Base-by-base conservation (phyloP, 2,113 vertebrate genomes). In the Phaethon lepturus region DNA sequence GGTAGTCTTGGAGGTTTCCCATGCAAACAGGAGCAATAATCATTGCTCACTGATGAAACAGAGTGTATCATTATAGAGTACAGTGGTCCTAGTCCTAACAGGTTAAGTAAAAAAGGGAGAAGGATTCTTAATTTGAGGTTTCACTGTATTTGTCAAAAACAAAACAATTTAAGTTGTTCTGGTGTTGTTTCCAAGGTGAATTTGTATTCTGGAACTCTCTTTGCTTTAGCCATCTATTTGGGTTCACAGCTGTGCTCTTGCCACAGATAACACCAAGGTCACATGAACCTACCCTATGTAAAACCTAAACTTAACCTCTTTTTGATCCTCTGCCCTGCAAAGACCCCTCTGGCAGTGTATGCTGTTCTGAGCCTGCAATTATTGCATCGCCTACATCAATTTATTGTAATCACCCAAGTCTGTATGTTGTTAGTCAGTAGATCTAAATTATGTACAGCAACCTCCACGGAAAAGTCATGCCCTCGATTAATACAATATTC, bases 401-500 rank as follows among this genome's bases (percentile, higher is more conserved):
- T 94, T 88, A 69, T 55, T 23, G 10, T 52, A 28, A 45, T 42
- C 67, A 68, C 33, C n/a, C 20, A 35, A 60, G 29, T 17, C 56
- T 26, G 16, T 16, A 7, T 20, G 18, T 5, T 81, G 24, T 45
- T 78, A 80, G 45, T 86, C 86, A 90, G 68, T 77, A 79, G 60
- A 28, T 80, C 26, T 90, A 55, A 96, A 18, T 49, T 91, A 73
- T 31, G 17, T 55, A 83, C 66, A 79, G 24, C 52, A 62, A 95
- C 58, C 73, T 91, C 77, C 80, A 42, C 49, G 28, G 55, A 78
- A 35, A 88, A 76, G 50, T 42, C 42, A 23, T 50, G 31, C 15
- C 74, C 50, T 76, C 1, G 2, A 91, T 96, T 96, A 96, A 86
- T 88, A 89, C 64, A 92, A 88, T 71, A 86, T 88, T 96, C 73